phyloP scores from a whole-genome alignment of 2,113 vertebrate species.

The Chionomys nivalis region DNA sequence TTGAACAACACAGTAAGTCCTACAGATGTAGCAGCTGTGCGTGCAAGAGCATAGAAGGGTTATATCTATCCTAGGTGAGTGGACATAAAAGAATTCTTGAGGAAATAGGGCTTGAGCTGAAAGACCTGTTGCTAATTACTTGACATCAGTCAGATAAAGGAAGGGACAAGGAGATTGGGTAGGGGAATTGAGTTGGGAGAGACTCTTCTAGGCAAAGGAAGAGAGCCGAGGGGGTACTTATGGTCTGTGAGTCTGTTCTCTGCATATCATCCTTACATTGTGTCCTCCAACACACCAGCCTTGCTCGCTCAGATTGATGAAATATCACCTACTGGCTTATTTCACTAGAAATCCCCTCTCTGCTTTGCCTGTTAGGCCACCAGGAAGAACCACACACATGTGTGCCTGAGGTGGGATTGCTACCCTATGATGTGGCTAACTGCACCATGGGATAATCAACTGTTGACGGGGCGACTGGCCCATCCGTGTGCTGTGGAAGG shows the following conservation, averaged over 20 bases:
- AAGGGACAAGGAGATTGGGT: background rate
- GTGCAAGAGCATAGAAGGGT: background rate
- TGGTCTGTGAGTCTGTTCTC: background rate
- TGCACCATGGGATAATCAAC: background rate
- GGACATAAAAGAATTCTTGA: background rate
- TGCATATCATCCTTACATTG: background rate
- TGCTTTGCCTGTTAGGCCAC: constrained; percentile 15
- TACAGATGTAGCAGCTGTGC: background rate
- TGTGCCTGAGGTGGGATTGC: background rate
- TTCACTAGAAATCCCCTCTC: background rate
- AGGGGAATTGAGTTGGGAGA: background rate
- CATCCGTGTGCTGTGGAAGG: background rate
- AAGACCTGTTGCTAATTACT: background rate
- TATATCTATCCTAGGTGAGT: background rate
- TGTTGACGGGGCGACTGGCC: background rate
- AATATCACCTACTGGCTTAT: background rate
- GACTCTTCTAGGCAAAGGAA: background rate
- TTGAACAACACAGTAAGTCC: background rate
- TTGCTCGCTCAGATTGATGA: background rate
- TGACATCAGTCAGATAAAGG: background rate
- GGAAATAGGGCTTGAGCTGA: background rate
- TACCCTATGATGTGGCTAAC: background rate
- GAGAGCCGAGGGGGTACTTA: background rate
- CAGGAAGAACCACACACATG: background rate
- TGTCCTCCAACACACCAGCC: background rate